These are phyloP conservation scores for Danio choprae DNA, from an alignment of 2,797 vertebrate genomes.

Conservation along the genomic window DNA sequence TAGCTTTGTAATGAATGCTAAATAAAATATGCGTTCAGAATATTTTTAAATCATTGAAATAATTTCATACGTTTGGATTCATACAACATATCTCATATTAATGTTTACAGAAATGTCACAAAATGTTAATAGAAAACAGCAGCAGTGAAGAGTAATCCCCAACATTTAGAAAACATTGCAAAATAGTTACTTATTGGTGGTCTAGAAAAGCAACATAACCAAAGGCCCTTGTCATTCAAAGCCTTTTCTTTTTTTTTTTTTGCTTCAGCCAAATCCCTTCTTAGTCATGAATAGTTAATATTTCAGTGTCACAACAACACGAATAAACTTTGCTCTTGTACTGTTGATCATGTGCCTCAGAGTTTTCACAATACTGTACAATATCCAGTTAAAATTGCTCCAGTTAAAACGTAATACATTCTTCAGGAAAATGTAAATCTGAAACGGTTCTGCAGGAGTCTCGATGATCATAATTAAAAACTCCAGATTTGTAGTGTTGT, in stretches of 20 bases:
- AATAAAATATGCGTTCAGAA: not conserved
- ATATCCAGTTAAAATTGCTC: conserved; percentile 36
- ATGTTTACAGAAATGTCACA: not conserved
- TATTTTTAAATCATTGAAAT: not conserved
- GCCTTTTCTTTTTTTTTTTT: not conserved
- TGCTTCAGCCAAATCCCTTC: not conserved
- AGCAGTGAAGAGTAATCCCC: not conserved
- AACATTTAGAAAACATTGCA: not conserved
- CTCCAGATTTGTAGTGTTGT: not conserved
- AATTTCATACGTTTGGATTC: not conserved
- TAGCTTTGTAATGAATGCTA: not conserved
- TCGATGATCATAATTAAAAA: not conserved
- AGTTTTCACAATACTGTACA: not conserved
- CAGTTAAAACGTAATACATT: conserved; percentile 37
- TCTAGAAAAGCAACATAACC: not conserved
- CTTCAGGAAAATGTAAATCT: conserved; percentile 22
- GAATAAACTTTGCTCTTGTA: conserved; percentile 23
- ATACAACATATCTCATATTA: not conserved
- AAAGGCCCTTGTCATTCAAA: not conserved
- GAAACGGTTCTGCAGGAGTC: not conserved
- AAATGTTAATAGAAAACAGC: conserved; percentile 2
- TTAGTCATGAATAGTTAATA: conserved; percentile 36
- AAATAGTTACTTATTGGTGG: not conserved
- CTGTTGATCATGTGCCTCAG: not conserved
- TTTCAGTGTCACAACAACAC: conserved; percentile 23